phyloP scores from a whole-genome alignment of 2,888 invertebrate species.

The Hyposoter dolosus region DNA sequence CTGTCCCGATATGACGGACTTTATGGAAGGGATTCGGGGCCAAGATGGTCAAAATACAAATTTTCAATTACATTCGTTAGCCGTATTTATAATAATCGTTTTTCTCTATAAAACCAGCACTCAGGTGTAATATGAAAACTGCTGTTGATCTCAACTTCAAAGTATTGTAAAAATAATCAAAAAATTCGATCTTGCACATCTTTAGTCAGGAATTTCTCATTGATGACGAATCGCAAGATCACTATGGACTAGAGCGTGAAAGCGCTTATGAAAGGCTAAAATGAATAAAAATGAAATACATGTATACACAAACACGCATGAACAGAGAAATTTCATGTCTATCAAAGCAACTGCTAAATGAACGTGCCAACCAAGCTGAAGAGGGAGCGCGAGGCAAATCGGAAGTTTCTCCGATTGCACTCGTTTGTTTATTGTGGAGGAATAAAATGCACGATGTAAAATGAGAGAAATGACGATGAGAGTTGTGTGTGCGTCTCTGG shows the following conservation, averaged over 20 bases:
- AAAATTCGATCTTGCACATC: slow-evolving; percentile 35
- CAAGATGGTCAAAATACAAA: slow-evolving; percentile 41
- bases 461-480: slow-evolving; percentile 7
- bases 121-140: background rate
- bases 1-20: slow-evolving; percentile 59
- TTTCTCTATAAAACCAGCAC: background rate
- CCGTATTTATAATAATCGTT: background rate
- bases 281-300: slow-evolving; percentile 65
- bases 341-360: slow-evolving; percentile 80
- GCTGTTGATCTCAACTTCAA: background rate
- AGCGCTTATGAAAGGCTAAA: slow-evolving; percentile 72
- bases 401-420: slow-evolving; percentile 26
- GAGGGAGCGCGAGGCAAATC: slow-evolving; percentile 67
- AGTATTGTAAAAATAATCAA: background rate
- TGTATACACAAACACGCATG: slow-evolving; percentile 26
- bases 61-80: slow-evolving; percentile 10
- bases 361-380: slow-evolving; percentile 82
- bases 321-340: slow-evolving; percentile 69
- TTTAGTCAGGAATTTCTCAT: slow-evolving; percentile 42
- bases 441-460: slow-evolving; percentile 25
- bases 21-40: slow-evolving; percentile 38
- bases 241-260: slow-evolving; percentile 77
- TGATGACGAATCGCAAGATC: slow-evolving; percentile 69
- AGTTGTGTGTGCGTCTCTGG: slow-evolving; percentile 32
- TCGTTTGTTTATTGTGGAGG: slow-evolving; percentile 6